Percentiles rank a stretch among this genome's conserved stretches.
These are phyloP conservation scores for Pavo muticus DNA, from an alignment of 2,113 vertebrate species.

Conservation along the genomic window DNA sequence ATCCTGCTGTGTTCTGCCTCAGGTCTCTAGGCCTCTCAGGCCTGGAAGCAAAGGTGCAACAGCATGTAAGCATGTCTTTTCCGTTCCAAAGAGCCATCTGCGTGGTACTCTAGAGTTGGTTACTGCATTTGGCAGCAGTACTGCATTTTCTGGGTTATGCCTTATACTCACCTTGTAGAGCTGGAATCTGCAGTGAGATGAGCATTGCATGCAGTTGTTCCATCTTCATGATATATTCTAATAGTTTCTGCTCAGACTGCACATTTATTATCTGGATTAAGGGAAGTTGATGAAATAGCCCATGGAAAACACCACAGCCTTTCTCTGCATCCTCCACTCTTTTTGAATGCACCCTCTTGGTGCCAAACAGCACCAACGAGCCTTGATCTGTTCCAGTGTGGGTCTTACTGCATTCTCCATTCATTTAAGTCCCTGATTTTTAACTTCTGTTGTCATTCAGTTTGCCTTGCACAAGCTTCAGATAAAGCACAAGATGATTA, in stretches of 20 bases:
- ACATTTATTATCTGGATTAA: background rate
- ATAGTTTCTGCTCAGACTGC: background rate
- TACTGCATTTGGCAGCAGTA: background rate
- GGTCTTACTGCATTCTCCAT: background rate
- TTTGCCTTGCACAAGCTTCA: background rate
- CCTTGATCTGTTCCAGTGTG: background rate
- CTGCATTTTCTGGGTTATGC: background rate
- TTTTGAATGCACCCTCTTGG: background rate
- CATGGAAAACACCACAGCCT: background rate
- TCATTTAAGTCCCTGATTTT: background rate
- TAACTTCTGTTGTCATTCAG: background rate
- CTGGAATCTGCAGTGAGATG: background rate
- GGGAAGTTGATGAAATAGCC: background rate
- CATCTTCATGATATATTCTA: background rate
- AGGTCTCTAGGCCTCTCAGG: background rate
- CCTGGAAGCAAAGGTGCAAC: background rate
- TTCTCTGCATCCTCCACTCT: background rate
- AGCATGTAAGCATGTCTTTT: background rate
- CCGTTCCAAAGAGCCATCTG: conserved; percentile 20
- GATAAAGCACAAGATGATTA: background rate
- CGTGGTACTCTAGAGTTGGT: background rate
- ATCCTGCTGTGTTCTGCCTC: background rate
- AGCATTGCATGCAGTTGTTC: background rate
- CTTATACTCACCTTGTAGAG: background rate
- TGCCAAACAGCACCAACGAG: background rate